Base-by-base conservation (phyloP, 2,888 invertebrate species). In the Cheilosia grossa region DNA sequence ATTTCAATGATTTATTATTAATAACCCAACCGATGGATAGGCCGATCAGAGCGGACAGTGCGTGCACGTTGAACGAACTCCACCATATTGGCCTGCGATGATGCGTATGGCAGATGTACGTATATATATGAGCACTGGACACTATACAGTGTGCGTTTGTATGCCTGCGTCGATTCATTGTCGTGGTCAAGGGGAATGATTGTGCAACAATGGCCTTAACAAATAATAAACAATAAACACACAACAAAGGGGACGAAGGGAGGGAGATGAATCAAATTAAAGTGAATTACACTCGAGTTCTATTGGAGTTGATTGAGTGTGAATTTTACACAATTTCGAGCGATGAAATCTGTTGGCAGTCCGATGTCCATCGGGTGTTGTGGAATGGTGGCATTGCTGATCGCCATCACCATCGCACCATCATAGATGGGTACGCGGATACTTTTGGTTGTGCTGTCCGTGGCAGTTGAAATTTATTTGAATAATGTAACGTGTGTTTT, bases 291-390 rank as follows among this genome's bases (percentile, higher is more conserved):
- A 81, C 85, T 85, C 85, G 67, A 81, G 70, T 81, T 85, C 80
- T 85, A 85, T 85, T 85, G 85, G 81, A 85, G 85, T 85, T 85
- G 85, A 85, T 81, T 85, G 85, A 85, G 85, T 85, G 85, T 81
- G 75, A 80, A 85, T 85, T 85, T 85, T 85, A 85, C 85, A 81
- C 85, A 85, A 72, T 85, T 80, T 85, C 80, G 44, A 85, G 83
- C 80, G 80, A 79, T 75, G 74, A 74, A 85, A 80, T 80, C 83
- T 75, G 80, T 58, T 51, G 77, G 6, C 40, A 44, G 72, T 61
- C 54, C 53, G 30, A 42, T 40, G 51, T 49, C 33, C n/a, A 4
- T 21, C 49, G 19, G 9, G 21, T 10, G 30, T 30, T 9, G 9
- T 51, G 19, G 27, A 27, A 6, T 6, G 6, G 9, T 64, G 53